Conservation (phyloP, 2,797 vertebrate species). For the Hydrolagus colliei region DNA sequence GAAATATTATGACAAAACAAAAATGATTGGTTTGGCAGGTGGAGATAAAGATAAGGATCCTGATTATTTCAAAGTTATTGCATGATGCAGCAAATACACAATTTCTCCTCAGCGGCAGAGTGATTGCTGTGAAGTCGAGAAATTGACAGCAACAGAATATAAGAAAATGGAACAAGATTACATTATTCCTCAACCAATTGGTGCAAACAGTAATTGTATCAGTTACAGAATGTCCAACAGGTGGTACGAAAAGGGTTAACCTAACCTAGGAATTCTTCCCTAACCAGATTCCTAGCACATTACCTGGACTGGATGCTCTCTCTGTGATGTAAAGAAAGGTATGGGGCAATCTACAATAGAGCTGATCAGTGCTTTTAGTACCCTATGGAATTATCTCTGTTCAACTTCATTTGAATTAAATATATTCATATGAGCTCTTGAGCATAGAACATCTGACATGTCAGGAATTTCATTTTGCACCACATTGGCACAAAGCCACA, state of each 20-base stretch:
- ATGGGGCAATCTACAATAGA: neutral
- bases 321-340: neutral
- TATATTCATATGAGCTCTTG: neutral
- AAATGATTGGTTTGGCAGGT: neutral
- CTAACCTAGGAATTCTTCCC: neutral
- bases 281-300: neutral
- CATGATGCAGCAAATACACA: neutral
- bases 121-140: neutral
- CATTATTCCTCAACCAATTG: too few relatives aligned
- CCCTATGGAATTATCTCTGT: neutral
- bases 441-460: neutral
- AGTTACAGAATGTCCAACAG: too few relatives aligned
- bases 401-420: neutral
- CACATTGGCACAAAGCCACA: slow-evolving; percentile 6
- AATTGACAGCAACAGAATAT: neutral
- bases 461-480: neutral
- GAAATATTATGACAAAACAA: neutral
- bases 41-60: neutral
- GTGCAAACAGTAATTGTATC: neutral
- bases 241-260: too few relatives aligned
- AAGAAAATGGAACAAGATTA: neutral
- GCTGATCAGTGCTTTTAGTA: neutral
- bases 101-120: neutral
- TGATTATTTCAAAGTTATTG: neutral
- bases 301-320: neutral